Conservation (phyloP, 2,888 invertebrate species). For the Clitarchus hookeri region DNA sequence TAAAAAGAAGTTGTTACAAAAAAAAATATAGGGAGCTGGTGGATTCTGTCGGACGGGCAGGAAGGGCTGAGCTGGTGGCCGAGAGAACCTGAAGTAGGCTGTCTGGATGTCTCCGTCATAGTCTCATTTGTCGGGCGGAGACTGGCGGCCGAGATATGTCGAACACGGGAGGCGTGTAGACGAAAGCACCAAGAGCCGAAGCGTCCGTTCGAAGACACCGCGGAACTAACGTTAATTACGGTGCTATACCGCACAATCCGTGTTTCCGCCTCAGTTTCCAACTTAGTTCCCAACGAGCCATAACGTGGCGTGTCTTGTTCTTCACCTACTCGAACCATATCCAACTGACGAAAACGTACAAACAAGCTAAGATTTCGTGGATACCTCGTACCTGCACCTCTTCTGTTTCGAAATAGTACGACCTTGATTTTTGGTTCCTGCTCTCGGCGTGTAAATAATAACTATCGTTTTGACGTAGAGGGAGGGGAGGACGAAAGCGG, state of each 20-base stretch:
- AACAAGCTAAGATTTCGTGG: too few species aligned
- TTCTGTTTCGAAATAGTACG: too few species aligned
- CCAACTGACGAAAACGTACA: too few species aligned
- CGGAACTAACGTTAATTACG: background rate
- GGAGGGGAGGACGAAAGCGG: too few species aligned
- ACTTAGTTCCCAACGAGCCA: too few species aligned
- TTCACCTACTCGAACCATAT: too few species aligned
- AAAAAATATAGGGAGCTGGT: background rate
- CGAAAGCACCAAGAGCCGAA: background rate
- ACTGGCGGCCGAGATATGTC: constrained; percentile 27
- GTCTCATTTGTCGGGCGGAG: constrained; percentile 42
- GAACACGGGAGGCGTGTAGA: background rate
- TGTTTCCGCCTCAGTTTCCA: too few species aligned
- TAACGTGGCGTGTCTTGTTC: too few species aligned
- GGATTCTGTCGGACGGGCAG: background rate
- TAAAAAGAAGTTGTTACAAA: constrained; percentile 32
- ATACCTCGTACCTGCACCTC: too few species aligned
- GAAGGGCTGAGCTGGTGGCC: constrained; percentile 23
- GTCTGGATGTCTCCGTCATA: constrained; percentile 41
- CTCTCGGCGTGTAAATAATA: too few species aligned
- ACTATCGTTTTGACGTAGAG: too few species aligned
- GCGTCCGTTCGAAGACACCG: background rate
- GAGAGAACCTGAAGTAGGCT: constrained; percentile 41
- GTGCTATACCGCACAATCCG: background rate
- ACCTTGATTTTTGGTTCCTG: too few species aligned